Conservation (phyloP, 2,797 vertebrate species). For the Bufotes viridis region DNA sequence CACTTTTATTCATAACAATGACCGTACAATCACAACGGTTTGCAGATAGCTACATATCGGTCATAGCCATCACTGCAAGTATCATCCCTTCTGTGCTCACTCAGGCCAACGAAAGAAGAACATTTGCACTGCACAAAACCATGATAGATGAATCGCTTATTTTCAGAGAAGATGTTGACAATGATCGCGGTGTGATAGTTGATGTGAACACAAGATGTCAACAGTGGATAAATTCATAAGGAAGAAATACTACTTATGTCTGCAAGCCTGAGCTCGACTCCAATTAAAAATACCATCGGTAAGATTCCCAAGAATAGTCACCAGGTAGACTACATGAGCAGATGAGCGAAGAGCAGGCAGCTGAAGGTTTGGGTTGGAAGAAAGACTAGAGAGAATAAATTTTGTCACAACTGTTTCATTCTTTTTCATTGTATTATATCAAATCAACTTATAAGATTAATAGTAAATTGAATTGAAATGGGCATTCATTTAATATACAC, state of each 20-base stretch:
- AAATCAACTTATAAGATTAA: not conserved
- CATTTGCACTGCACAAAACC: conserved; percentile 1
- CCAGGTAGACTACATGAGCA: not conserved
- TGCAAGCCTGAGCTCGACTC: not conserved
- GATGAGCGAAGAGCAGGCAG: not conserved
- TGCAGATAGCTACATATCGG: not conserved
- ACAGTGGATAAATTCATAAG: not conserved
- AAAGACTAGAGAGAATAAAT: not conserved
- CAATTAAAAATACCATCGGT: not conserved
- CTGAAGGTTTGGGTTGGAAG: not conserved
- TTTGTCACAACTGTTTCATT: not conserved
- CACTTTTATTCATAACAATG: not conserved
- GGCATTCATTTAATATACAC: not conserved
- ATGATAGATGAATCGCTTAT: not conserved
- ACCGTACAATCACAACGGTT: not conserved
- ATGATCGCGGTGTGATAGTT: not conserved
- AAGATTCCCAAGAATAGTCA: not conserved
- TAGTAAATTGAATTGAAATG: not conserved
- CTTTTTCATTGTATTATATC: not conserved
- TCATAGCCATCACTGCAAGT: conserved; percentile 2
- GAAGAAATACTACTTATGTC: not conserved
- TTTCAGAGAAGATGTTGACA: not conserved
- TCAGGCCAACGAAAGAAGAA: not conserved
- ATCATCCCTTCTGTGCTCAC: not conserved
- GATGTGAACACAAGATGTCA: not conserved